Conservation (phyloP, 2,113 vertebrate species). For the Malurus melanocephalus region DNA sequence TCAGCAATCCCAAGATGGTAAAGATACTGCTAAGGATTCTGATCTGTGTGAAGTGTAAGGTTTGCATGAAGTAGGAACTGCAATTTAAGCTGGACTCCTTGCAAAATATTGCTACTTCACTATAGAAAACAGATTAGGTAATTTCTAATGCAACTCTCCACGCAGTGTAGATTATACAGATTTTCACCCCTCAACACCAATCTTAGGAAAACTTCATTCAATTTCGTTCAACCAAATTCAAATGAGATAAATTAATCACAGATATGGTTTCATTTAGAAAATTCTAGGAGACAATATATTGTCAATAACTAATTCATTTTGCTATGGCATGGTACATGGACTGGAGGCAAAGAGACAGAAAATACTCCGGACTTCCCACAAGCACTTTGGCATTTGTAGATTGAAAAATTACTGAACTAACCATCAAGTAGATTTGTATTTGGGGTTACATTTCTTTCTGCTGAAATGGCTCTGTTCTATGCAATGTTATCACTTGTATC, state of each 20-base stretch:
- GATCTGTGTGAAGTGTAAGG: not conserved
- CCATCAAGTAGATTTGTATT: not conserved
- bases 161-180: not conserved
- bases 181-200: not conserved
- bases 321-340: no score
- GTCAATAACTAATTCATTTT: not conserved
- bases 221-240: not conserved
- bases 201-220: not conserved
- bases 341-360: not conserved
- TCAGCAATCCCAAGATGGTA: constrained; percentile 1
- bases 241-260: not conserved
- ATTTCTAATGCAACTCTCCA: not conserved
- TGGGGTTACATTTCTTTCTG: not conserved
- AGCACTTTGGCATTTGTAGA: no score
- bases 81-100: not conserved
- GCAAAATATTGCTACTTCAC: not conserved
- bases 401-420: not conserved
- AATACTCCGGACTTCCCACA: no score
- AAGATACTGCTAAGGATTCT: not conserved
- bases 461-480: not conserved
- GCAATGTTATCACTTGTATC: not conserved
- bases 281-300: not conserved
- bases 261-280: not conserved
- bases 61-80: not conserved
- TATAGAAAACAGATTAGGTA: not conserved